phyloP scores from a whole-genome alignment of 2,888 invertebrate species.

The Agonopterix alstromeriana region DNA sequence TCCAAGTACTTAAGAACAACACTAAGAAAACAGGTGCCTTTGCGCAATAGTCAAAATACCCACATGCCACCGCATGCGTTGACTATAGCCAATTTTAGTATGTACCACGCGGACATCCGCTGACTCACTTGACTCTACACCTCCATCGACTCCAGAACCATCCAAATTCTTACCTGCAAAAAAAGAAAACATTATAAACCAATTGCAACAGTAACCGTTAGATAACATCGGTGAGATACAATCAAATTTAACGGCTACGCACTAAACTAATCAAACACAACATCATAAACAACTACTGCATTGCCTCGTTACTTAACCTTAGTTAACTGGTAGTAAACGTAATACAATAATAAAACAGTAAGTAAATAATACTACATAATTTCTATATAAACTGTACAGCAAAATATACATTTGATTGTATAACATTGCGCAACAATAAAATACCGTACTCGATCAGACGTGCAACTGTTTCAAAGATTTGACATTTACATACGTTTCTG shows the following conservation, averaged over 20 bases:
- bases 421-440: neutral
- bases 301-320: slow-evolving; percentile 2
- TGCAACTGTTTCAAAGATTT: slow-evolving; percentile 16
- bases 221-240: neutral
- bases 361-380: slow-evolving; percentile 28
- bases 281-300: slow-evolving; percentile 1
- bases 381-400: neutral
- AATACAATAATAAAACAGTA: slow-evolving; percentile 22
- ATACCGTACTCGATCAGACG: slow-evolving; percentile 3
- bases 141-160: no score
- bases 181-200: neutral
- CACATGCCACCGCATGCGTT: no score
- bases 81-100: no score
- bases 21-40: no score
- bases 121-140: no score
- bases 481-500: slow-evolving; percentile 64
- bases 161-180: neutral
- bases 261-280: slow-evolving; percentile 1
- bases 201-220: neutral
- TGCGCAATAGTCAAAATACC: no score
- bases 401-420: neutral
- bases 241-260: neutral
- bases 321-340: neutral
- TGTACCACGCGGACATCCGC: no score
- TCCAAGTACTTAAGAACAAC: no score